These are phyloP conservation scores for Pycnonotus jocosus DNA, from an alignment of 2,113 vertebrate genomes.

Conservation along the genomic window DNA sequence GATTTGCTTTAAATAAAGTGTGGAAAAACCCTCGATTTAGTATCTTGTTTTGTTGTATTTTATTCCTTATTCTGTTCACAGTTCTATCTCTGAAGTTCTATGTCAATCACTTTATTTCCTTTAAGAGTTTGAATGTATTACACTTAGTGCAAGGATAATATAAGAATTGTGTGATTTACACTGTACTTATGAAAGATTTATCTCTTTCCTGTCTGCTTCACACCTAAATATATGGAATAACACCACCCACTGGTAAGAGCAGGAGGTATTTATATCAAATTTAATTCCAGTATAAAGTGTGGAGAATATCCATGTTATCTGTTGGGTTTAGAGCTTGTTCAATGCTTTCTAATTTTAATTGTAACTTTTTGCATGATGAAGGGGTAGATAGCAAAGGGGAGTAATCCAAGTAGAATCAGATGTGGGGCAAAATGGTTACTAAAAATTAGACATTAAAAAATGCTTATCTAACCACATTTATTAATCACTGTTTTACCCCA, in stretches of 20 bases:
- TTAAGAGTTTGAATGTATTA: conserved; percentile 59
- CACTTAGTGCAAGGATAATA: conserved; percentile 68
- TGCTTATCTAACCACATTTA: conserved; percentile 24
- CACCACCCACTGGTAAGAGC: conserved; percentile 90
- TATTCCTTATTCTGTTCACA: conserved; percentile 41
- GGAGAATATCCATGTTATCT: conserved; percentile 75
- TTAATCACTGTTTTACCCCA: conserved; percentile 48
- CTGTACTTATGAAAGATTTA: conserved; percentile 88
- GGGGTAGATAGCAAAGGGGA: conserved; percentile 58
- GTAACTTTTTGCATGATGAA: conserved; percentile 73
- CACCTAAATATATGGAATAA: conserved; percentile 84
- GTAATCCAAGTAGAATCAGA: conserved; percentile 42
- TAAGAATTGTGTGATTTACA: conserved; percentile 70
- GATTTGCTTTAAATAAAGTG: conserved; percentile 56
- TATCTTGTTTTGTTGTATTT: conserved; percentile 56
- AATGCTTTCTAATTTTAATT: conserved; percentile 71
- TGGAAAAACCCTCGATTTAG: conserved; percentile 32
- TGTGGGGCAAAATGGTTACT: conserved; percentile 67
- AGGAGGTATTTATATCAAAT: conserved; percentile 93
- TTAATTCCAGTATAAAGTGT: conserved; percentile 79
- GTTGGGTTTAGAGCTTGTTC: conserved; percentile 72
- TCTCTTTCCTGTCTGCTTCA: conserved; percentile 92
- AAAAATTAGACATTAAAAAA: conserved; percentile 24
- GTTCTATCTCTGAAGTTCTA: conserved; percentile 23
- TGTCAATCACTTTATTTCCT: conserved; percentile 55